Evolutionary conservation across 2,113 vertebrate species (phyloP).

Genomic region (Alligator sinensis): DNA sequence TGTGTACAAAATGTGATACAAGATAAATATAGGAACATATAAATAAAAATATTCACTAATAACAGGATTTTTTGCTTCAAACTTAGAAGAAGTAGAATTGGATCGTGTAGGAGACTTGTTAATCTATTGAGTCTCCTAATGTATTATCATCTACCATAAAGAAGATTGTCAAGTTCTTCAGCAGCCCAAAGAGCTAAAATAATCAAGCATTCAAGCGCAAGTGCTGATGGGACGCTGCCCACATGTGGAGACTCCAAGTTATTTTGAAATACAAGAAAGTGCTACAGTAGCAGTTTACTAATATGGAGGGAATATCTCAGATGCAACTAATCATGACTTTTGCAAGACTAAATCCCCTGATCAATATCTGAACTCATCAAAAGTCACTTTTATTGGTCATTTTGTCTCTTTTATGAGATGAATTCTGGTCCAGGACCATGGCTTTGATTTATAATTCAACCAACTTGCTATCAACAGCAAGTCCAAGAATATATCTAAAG

Average conservation of each 20-base stretch:
- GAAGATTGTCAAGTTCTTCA: background rate
- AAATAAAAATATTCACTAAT: background rate
- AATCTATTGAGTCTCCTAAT: background rate
- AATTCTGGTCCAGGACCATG: background rate
- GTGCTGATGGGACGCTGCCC: background rate
- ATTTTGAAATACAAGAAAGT: background rate
- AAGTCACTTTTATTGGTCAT: background rate
- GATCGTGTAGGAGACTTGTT: background rate
- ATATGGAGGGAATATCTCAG: background rate
- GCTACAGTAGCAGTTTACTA: background rate
- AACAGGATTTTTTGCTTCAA: background rate
- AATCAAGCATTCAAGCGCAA: background rate
- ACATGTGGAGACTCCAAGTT: background rate
- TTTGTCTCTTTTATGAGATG: conserved; percentile 29
- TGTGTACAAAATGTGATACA: background rate
- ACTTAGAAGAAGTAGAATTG: background rate
- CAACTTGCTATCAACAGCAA: background rate
- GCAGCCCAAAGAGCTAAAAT: background rate
- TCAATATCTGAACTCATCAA: conserved; percentile 9
- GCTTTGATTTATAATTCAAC: conserved; percentile 41
- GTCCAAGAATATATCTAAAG: conserved; percentile 12
- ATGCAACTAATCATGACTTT: conserved; percentile 3
- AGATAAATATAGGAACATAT: background rate
- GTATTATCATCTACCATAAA: background rate
- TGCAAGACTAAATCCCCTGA: background rate